Base-by-base conservation (phyloP, 2,113 vertebrate species). In the Nymphicus hollandicus region DNA sequence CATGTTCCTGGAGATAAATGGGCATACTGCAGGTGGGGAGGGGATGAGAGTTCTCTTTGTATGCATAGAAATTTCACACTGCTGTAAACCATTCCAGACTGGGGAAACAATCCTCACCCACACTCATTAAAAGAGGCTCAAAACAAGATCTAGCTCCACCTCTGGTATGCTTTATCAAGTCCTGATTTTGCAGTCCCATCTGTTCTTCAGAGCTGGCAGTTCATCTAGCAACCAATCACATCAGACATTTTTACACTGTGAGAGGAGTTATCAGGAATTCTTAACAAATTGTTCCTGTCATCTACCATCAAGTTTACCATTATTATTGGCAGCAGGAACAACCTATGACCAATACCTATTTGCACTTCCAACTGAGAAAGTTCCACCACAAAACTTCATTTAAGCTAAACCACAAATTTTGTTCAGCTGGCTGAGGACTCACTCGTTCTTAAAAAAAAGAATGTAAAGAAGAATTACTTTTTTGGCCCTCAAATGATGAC, bases 171-270 rank as follows among this genome's bases (percentile, higher is more conserved):
- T 86, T 90, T 90, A 90, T n/a, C 7, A 4, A 88, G 29, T 22
- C 39, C 39, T 5, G 1, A 72, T 90, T 93, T 88, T 92, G 55
- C 69, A 86, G 35, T 81, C 76, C 89, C 94, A 96, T 92, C 89
- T 95, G 86, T 95, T 97, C 52, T 91, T 92, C 56, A 86, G 60
- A 83, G 81, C 68, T 94, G 52, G 39, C 65, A n/a, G 76, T 94
- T 95, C 31, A 88, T 88, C 39, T 91, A 64, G 39, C 52, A 86
- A n/a, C 88, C 82, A 92, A 86, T 83, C 65, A 44, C 19, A 69
- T 47, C 9, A 58, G 25, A 88, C 52, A 78, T 77, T 90, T 93
- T 91, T 83, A 86, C 90, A 96, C 47, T 64, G 46, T 78, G 80
- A 93, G 72, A 92, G 35, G 47, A 94, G 50, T 86, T 90, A 92